Evolutionary conservation across 2,888 invertebrate genomes (phyloP), one percentile per base, ranked within the genome.

Genomic region (Tortrix viridana): DNA sequence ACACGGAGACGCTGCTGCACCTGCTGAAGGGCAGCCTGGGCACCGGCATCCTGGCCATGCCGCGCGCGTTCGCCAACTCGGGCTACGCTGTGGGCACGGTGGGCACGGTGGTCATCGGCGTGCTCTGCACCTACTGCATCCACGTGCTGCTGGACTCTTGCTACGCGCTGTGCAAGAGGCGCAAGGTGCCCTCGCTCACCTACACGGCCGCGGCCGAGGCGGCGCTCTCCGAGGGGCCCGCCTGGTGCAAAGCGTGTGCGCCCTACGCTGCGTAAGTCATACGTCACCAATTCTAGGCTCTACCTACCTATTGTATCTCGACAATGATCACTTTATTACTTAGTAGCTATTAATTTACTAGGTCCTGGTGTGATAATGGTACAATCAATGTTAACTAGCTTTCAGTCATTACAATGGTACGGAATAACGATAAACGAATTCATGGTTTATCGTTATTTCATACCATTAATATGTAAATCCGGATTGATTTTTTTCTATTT

Each of bases 81-180:
- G 98, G 98, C 2, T 95, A 96, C 72, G 89, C 94, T 62, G 94
- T 98, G 3, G 98, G 98, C 9, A 80, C 95, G 1, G 87, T 96
- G 19, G 97, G 97, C 6, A 96, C 98, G 0, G 83, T 97, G 12
- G 74, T 97, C 3, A 97, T 99, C 71, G 98, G 98, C 0, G 84
- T 96, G 22, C 94, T 99, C 38, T 98, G 98, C 87, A 96, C 98
- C 3, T 98, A 98, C 86, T 98, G 98, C 81, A 98, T 99, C 86
- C 97, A 98, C 81, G 93, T 98, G 67, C 91, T 99, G 68, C 95
- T 98, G 20, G 94, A 93, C 77, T 93, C 94, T 0, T 94, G 95
- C 80, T 95, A 95, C 71, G 93, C 92, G 69, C 79, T 94, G 47
- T 94, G 94, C 80, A 93, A 93, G 81, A 81, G 94, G 69, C 86